Base-by-base conservation (phyloP, 2,888 invertebrate species). In the Erebia aethiops region DNA sequence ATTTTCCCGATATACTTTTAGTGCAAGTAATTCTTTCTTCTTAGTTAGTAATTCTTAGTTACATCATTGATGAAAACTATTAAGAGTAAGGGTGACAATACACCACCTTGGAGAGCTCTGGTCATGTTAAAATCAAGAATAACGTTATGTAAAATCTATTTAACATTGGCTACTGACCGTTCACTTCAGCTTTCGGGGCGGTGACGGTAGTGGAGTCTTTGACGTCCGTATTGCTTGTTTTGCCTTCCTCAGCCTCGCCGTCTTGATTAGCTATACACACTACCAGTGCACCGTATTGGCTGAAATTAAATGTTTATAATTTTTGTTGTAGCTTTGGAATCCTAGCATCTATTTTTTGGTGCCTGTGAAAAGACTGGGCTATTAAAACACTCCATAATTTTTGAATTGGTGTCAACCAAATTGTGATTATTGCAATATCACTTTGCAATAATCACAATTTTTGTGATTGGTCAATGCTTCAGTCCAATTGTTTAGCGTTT, bases 271-370 rank as follows among this genome's bases (percentile, higher is more conserved):
- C 87, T 86, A 93, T 82, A 79, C 88, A 90, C 70, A 93, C 92
- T 64, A 94, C 94, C 72, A 93, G 78, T 2, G 88, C 89, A 10
- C 93, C 93, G 71, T 92, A 94, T 82, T 93, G 92, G 81, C 94
- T 94, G 87, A 21, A 74, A 57, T 54, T 16, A 10, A 54, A 54
- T 8, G 16, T 54, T 54, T 18, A 18, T 35, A 2, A 3, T 16
- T 9, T 10, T 8, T 46, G 11, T 11, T 18, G 54, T 18, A 10
- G 16, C 51, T 7, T 35, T 35, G 1, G 35, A 35, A 35, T 35
- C 7, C 7, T 7, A 35, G 7, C 0, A 35, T 35, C 7, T n/a
- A n/a, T n/a, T n/a, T 35, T 35, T 35, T 35, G 0, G 5, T 2
- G 1, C 1, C 1, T 35, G 35, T 35, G 7, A 35, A 26, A 35